Evolutionary conservation across 2,113 vertebrate genomes (phyloP), one percentile per base, ranked within the genome.

Genomic region (Actinemys pallida): DNA sequence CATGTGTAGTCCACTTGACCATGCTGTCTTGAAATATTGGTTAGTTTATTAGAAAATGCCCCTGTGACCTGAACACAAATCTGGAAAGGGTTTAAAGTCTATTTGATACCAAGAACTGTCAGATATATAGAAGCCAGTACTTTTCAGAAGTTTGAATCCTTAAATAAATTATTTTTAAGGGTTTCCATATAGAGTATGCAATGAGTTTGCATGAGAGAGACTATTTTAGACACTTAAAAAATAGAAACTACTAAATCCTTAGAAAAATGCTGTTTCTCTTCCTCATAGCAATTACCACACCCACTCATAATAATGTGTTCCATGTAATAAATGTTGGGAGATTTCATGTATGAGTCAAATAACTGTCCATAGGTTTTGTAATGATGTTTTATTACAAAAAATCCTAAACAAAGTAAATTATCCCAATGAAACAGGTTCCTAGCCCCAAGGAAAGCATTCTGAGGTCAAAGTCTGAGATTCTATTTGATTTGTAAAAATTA

Each of bases 401-500:
- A 76, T 14, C 39, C 13, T 6, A 9, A 39, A 62, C 25, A 57
- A 57, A 47, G 9, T 4, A 76, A 69, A 27, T 27, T 45, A 4
- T 17, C 1, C 1, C 22, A 45, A 8, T 0, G 0, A 45, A 86
- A 62, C 4, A 39, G 54, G 25, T 35, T 35, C 2, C 10, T 27
- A 8, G 42, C 7, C 25, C 10, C 12, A 22, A 20, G 25, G 10
- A 6, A 39, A 19, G 1, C 2, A 6, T 42, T 27, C 49, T 5
- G 24, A 54, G 17, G 10, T 42, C 0, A 1, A 42, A 20, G 39
- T 75, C 12, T 6, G 6, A n/a, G 19, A 31, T 62, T 31, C 59
- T 25, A 39, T 54, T 49, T 83, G n/a, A 19, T 0, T 1, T 0
- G 0, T 56, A 86, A 39, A 42, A 52, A 45, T 29, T 4, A 50